Conservation (phyloP, 2,113 vertebrate species). For the Neomonachus schauinslandi region DNA sequence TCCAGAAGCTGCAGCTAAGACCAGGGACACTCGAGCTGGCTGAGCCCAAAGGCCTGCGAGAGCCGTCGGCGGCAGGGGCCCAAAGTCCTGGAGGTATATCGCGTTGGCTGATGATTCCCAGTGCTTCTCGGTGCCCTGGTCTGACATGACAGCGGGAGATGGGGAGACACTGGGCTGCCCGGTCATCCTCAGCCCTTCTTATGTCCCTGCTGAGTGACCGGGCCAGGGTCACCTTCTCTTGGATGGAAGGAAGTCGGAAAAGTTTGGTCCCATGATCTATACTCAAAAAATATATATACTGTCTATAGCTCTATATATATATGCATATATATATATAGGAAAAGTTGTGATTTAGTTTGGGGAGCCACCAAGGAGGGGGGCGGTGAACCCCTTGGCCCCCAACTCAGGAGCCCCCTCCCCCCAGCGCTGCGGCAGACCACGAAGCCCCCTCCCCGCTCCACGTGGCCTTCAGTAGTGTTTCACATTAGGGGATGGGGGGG, state of each 20-base stretch:
- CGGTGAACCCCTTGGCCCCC: conserved; percentile 70
- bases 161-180: background rate
- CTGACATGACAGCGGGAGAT: conserved; percentile 36
- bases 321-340: conserved; percentile 79
- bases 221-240: conserved; percentile 73
- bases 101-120: conserved; percentile 20
- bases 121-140: conserved; percentile 35
- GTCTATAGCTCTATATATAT: conserved; percentile 78
- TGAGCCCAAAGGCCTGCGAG: background rate
- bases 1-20: conserved; percentile 34
- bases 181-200: conserved; percentile 67
- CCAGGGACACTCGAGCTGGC: conserved; percentile 30
- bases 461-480: background rate
- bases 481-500: conserved; percentile 58
- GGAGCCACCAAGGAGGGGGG: conserved; percentile 65
- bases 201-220: conserved; percentile 70
- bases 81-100: conserved; percentile 77
- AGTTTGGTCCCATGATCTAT: conserved; percentile 87
- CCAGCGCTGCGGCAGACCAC: conserved; percentile 24
- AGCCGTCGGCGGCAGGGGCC: background rate
- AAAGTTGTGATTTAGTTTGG: conserved; percentile 69
- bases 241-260: conserved; percentile 79
- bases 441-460: background rate
- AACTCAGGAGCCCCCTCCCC: conserved; percentile 63
- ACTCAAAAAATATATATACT: conserved; percentile 85